Conservation (phyloP, 2,888 invertebrate species). For the Andrena bicolor region DNA sequence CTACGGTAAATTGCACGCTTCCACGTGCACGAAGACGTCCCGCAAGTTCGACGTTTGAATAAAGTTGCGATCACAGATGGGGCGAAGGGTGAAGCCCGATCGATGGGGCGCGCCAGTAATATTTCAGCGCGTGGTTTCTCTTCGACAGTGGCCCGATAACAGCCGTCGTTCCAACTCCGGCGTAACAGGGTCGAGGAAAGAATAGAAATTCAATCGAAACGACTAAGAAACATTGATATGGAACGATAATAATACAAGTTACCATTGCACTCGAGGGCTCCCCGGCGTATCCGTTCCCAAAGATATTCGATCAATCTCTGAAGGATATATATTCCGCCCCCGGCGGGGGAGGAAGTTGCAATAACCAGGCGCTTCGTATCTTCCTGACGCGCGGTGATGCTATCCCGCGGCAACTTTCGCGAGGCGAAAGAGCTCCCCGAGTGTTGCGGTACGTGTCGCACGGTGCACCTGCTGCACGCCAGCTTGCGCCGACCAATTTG, state of each 20-base stretch:
- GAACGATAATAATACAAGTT: constrained; percentile 23
- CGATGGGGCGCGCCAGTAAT: constrained; percentile 20
- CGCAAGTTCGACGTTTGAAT: constrained; percentile 10
- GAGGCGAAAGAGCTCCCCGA: not conserved
- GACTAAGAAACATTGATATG: constrained; percentile 16
- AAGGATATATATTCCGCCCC: constrained; percentile 19
- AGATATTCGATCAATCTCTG: constrained; percentile 36
- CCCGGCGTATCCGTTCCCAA: constrained; percentile 18
- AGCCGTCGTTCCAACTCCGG: constrained; percentile 13
- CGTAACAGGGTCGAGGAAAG: constrained; percentile 17
- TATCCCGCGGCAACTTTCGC: constrained; percentile 5
- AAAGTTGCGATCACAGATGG: constrained; percentile 27
- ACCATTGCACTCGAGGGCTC: constrained; percentile 28
- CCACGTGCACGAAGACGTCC: constrained; percentile 8
- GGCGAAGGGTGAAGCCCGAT: constrained; percentile 4
- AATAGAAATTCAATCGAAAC: constrained; percentile 26
- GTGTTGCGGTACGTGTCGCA: too few relatives aligned
- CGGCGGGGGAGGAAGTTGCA: constrained; percentile 10
- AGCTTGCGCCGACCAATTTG: not conserved
- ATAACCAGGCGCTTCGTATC: constrained; percentile 26
- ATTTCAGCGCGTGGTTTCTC: constrained; percentile 22
- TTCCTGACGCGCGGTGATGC: not conserved
- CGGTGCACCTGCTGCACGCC: not conserved
- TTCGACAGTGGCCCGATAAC: constrained; percentile 12
- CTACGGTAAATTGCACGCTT: constrained; percentile 32